Evolutionary conservation across 2,113 vertebrate species (phyloP).

Genomic region (Muscicapa adusta): DNA sequence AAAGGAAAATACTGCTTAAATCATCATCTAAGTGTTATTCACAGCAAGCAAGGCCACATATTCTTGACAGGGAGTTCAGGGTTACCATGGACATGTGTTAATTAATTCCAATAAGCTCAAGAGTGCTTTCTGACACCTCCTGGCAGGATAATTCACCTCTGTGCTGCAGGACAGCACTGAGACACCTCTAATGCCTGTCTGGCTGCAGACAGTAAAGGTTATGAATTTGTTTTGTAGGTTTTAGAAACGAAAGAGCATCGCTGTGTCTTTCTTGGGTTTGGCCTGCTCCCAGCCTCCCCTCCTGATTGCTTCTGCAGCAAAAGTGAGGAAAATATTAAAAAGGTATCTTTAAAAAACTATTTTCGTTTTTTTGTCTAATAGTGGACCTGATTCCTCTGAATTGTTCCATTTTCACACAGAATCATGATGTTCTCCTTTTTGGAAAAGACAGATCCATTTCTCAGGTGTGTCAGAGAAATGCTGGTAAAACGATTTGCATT

Average conservation of each 20-base stretch:
- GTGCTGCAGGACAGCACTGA: not conserved
- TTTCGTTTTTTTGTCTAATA: not conserved
- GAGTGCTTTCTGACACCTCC: not conserved
- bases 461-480: not conserved
- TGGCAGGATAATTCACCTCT: constrained; percentile 23
- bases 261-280: not conserved
- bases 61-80: constrained; percentile 11
- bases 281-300: not conserved
- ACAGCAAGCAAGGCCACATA: not conserved
- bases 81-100: constrained; percentile 30
- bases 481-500: not conserved
- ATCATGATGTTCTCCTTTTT: not conserved
- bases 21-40: not conserved
- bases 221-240: not conserved
- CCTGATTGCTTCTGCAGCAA: not conserved
- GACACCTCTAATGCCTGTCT: not conserved
- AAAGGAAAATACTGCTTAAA: not conserved
- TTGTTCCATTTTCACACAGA: not conserved
- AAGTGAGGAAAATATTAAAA: not conserved
- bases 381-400: not conserved
- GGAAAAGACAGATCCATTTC: not conserved
- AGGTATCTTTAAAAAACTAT: not conserved
- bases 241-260: not conserved
- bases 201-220: not conserved
- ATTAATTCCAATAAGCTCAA: constrained; percentile 15